Percentiles rank a stretch among this genome's conserved stretches.
Evolutionary conservation across 2,797 vertebrate genomes (phyloP).

Genomic region (Poecilia velifera): DNA sequence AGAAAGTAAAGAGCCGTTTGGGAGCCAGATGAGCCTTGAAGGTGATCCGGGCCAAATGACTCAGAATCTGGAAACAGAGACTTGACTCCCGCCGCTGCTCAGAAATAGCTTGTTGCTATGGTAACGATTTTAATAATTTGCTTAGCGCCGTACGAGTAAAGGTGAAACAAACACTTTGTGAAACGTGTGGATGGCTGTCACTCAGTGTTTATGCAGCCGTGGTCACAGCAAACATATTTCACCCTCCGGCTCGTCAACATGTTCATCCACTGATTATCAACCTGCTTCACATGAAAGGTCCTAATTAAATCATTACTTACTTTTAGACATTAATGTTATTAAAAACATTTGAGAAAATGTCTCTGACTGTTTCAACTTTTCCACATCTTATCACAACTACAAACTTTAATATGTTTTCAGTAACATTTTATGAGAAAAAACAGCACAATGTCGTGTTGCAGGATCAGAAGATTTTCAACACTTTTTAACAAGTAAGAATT

Average conservation of each 20-base stretch:
- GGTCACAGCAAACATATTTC: not conserved
- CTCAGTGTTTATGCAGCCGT: not conserved
- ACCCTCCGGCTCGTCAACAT: no score
- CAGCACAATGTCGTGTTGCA: not conserved
- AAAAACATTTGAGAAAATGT: not conserved
- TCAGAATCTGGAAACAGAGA: not conserved
- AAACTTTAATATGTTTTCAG: not conserved
- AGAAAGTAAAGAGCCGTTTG: not conserved
- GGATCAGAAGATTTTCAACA: no score
- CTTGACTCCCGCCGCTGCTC: not conserved
- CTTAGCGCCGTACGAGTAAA: not conserved
- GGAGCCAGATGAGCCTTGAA: not conserved
- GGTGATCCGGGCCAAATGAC: not conserved
- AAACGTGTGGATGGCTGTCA: conserved; percentile 1
- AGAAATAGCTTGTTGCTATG: not conserved
- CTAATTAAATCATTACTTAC: not conserved
- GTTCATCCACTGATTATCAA: no score
- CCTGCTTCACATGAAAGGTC: not conserved
- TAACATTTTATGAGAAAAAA: not conserved
- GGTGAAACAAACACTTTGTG: not conserved
- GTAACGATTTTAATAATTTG: not conserved
- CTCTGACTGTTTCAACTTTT: not conserved
- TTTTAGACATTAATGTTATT: not conserved
- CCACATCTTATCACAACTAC: not conserved
- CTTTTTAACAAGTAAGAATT: no score